A percentile compares a stretch with the other conserved stretches of the same genome.
These are phyloP conservation scores for Drosophila persimilis DNA, from an alignment of 1,140 invertebrate genomes.

Conservation along the genomic window DNA sequence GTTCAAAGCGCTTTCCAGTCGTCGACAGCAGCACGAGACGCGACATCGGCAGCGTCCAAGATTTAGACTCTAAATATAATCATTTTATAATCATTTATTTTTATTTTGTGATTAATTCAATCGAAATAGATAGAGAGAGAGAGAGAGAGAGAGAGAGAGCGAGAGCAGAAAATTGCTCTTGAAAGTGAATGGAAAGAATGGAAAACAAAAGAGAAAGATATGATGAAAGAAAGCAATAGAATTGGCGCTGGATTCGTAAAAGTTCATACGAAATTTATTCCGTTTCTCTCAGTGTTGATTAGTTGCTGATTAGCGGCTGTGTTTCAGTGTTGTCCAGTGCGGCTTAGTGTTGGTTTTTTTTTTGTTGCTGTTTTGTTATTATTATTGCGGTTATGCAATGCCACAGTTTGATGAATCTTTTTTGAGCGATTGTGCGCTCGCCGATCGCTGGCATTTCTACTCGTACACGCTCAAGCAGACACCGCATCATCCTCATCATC, in stretches of 20 bases:
- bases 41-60: slow-evolving; percentile 24
- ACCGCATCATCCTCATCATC: slow-evolving; percentile 11
- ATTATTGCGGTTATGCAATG: slow-evolving; percentile 68
- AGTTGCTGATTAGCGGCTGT: no score
- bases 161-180: slow-evolving; percentile 43
- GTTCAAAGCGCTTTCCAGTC: slow-evolving; percentile 81
- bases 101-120: slow-evolving; percentile 69
- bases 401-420: slow-evolving; percentile 82
- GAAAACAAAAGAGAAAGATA: slow-evolving; percentile 8
- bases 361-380: neutral
- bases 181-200: slow-evolving; percentile 42
- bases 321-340: slow-evolving; percentile 1
- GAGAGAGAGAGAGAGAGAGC: neutral
- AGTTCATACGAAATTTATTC: no score
- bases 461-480: slow-evolving; percentile 71
- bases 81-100: slow-evolving; percentile 24
- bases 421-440: slow-evolving; percentile 70
- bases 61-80: slow-evolving; percentile 53
- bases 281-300: no score
- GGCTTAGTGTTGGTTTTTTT: slow-evolving; percentile 16
- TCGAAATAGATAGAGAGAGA: slow-evolving; percentile 23
- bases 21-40: slow-evolving; percentile 57
- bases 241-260: no score
- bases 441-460: slow-evolving; percentile 69
- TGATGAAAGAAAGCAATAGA: no score